Base-by-base conservation (phyloP, 2,797 vertebrate genomes). In the Protosalanx chinensis region DNA sequence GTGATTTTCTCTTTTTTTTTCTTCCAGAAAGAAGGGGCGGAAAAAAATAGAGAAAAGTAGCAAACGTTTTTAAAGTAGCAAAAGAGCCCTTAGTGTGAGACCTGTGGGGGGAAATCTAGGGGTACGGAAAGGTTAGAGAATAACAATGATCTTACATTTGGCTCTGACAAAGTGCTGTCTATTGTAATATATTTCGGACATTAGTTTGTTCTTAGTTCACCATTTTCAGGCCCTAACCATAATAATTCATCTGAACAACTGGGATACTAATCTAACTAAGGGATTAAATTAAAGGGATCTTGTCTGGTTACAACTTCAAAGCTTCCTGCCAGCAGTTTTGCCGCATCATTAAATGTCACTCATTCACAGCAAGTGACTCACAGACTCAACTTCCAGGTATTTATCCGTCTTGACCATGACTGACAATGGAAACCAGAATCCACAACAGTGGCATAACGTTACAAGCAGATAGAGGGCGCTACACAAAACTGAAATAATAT, bases 1-100 rank as follows among this genome's bases (percentile, higher is more conserved):
- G 92, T 88, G 91, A 89, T 27, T 27, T 27, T 27, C 23, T 27
- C 23, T 27, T 27, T 27, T 27, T 53, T 58, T 68, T 64, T 49
- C 66, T 32, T 4, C 70, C 8, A 30, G 30, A 32, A 30, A 64
- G 33, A 37, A 49, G 13, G 13, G 51, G 59, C 51, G 6, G 53
- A 68, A 61, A 32, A 15, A 18, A 46, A 67, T 18, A 64, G 12
- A 37, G 35, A 51, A 64, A 46, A 20, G 5, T 51, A 62, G 63
- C 65, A 18, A 76, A 65, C 37, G 41, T 20, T 16, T 70, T 72
- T 33, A 64, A 66, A 72, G 51, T 12, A 61, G 71, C 59, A n/a
- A 75, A 56, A 20, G 61, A 62, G 20, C 51, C 56, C 33, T 65
- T n/a, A 32, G 59, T 63, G 56, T 33, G 56, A 10, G 59, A 62